Conservation (phyloP, 2,888 invertebrate genomes). For the Isotomurus palustris region DNA sequence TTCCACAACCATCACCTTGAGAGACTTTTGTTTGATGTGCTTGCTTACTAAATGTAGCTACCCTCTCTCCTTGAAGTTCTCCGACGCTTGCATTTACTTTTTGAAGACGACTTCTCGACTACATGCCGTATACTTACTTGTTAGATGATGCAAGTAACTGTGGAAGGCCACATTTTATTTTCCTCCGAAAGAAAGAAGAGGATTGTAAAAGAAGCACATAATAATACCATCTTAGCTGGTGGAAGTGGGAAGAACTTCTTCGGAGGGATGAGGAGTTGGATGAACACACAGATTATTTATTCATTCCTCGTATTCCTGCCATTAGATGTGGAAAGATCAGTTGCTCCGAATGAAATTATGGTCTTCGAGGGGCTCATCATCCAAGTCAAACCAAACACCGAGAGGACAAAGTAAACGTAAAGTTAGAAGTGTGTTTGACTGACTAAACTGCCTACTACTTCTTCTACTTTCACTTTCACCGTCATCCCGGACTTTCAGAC, state of each 20-base stretch:
- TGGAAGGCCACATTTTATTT: no score
- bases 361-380: constrained; percentile 10
- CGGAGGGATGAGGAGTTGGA: neutral
- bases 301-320: constrained; percentile 36
- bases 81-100: no score
- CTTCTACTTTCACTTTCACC: no score
- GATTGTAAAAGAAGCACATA: constrained; percentile 21
- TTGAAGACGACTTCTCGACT: no score
- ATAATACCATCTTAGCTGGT: neutral
- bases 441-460: no score
- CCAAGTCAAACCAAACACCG: constrained; percentile 10
- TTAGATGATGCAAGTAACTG: no score
- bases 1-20: neutral
- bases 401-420: neutral
- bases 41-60: constrained; percentile 11
- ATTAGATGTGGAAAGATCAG: constrained; percentile 25
- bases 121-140: no score
- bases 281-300: constrained; percentile 26
- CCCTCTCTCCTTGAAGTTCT: no score
- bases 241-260: neutral
- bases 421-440: neutral
- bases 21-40: constrained; percentile 4
- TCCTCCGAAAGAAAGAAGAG: no score
- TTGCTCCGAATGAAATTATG: constrained; percentile 16
- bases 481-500: no score